Evolutionary conservation across 2,113 vertebrate genomes (phyloP).

Genomic region (Chaetops frenatus): DNA sequence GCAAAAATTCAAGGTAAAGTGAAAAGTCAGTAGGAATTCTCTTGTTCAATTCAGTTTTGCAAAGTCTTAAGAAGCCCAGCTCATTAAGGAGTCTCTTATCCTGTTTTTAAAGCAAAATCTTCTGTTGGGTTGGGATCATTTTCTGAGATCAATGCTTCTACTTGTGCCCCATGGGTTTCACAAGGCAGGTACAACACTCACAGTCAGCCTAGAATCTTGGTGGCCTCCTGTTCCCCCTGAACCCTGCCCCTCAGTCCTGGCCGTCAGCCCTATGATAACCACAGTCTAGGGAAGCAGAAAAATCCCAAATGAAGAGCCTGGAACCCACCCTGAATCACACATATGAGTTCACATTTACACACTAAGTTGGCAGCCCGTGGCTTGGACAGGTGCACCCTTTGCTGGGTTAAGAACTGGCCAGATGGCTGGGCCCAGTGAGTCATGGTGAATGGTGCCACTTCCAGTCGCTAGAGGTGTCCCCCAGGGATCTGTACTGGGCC

Average conservation of each 20-base stretch:
- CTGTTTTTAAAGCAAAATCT: background rate
- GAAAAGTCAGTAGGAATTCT: background rate
- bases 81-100: background rate
- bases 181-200: background rate
- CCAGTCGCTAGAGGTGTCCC: background rate
- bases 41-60: background rate
- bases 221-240: background rate
- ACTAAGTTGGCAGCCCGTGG: accelerated
- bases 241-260: background rate
- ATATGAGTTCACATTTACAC: background rate
- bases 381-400: background rate
- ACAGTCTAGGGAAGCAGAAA: background rate
- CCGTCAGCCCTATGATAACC: background rate
- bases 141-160: background rate
- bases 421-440: background rate
- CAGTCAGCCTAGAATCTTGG: background rate
- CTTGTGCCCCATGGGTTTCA: background rate
- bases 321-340: background rate
- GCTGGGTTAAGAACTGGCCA: background rate
- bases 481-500: background rate
- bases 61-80: background rate
- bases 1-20: background rate
- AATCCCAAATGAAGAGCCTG: background rate
- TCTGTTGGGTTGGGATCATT: background rate
- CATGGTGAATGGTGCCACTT: background rate